Base-by-base conservation (phyloP, 2,113 vertebrate species). In the Elephas maximus region DNA sequence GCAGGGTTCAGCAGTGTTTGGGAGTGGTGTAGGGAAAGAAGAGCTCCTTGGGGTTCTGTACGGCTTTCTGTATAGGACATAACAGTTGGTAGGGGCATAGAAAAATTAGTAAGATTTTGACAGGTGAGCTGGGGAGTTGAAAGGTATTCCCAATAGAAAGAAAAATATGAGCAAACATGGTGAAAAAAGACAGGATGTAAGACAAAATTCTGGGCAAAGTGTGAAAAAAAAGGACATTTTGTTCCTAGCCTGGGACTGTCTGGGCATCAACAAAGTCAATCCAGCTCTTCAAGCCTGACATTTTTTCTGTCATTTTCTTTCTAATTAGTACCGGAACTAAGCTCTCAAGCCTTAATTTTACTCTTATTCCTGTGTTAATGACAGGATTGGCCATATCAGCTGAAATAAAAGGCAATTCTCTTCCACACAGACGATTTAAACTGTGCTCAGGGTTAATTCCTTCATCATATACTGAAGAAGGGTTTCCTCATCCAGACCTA, bases 251-350 rank as follows among this genome's bases (percentile, higher is more conserved):
- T 88, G 18, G 2, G 0, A 33, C 80, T 2, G 41, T 14, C 83
- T 93, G 71, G 24, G 5, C 44, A 14, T 65, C 89, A 23, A 80
- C 65, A 82, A 76, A 92, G 82, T 57, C 74, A 81, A 33, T 33
- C 74, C 63, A 6, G 7, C 67, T 85, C 94, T n/a, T 94, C 79
- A 57, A 76, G 44, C 57, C 53, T 63, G 69, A 83, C n/a, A 28
- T 60, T 41, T 51, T 53, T 63, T 37, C 78, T 89, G 60, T 93
- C 89, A 69, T 92, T 95, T 88, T 81, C 65, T 18, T 77, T 74
- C 95, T 94, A 89, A 93, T 95, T 84, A 94, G 41, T 6, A 65
- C 3, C 79, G 88, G 76, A 71, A 62, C 78, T 48, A 11, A 88
- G 73, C 78, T 77, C 93, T 91, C 37, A 24, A 65, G 10, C 10